Conservation (phyloP, 2,888 invertebrate species). For the Koerneria pararmatus region DNA sequence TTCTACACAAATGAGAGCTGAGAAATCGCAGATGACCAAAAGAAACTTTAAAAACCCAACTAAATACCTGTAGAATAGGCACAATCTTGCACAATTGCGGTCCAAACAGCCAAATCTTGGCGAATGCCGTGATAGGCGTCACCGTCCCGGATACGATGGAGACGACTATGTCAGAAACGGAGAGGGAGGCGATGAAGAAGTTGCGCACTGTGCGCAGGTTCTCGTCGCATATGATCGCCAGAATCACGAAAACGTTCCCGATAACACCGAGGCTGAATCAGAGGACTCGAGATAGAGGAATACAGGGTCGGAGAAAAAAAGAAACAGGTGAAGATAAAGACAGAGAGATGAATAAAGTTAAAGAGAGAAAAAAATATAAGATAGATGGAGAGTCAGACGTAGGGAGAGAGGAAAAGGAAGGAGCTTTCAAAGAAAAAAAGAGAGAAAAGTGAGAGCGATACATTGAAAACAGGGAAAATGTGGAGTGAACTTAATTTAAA, state of each 20-base stretch:
- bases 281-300: not conserved
- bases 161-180: conserved; percentile 79
- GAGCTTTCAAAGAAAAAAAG: too few species aligned
- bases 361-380: too few species aligned
- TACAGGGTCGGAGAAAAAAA: not conserved
- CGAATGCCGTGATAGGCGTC: conserved; percentile 88
- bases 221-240: conserved; percentile 45
- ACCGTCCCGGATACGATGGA: conserved; percentile 76
- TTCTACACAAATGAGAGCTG: too few species aligned
- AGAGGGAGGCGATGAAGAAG: conserved; percentile 55
- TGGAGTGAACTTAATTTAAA: too few species aligned
- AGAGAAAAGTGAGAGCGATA: too few species aligned
- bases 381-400: too few species aligned
- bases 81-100: conserved; percentile 82
- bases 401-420: too few species aligned
- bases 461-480: too few species aligned
- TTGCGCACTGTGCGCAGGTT: conserved; percentile 55
- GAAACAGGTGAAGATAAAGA: not conserved
- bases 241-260: conserved; percentile 52
- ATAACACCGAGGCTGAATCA: conserved; percentile 50
- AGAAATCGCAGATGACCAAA: too few species aligned
- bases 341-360: not conserved
- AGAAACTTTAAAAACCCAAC: not conserved
- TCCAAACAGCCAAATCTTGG: conserved; percentile 88
- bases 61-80: conserved; percentile 76